Conservation (phyloP, 2,797 vertebrate genomes). For the Sitta carolinensis region DNA sequence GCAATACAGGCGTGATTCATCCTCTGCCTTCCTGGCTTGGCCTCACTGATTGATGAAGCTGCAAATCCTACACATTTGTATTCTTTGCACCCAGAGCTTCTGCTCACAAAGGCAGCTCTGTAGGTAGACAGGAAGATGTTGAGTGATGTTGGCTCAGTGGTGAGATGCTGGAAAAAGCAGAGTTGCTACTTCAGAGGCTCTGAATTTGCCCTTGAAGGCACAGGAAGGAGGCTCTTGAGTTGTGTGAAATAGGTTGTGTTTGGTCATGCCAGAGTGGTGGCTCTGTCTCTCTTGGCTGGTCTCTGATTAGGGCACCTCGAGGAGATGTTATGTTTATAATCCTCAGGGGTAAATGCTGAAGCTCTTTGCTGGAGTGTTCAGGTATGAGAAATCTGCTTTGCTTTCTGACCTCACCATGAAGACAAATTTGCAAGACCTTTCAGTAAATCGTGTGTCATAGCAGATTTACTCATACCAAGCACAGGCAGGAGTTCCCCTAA, state of each 20-base stretch:
- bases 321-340: background rate
- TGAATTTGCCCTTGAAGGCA: background rate
- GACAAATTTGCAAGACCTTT: background rate
- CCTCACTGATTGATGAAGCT: background rate
- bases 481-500: background rate
- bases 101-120: background rate
- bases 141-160: background rate
- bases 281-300: background rate
- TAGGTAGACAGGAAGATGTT: constrained; percentile 1
- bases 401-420: background rate
- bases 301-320: background rate
- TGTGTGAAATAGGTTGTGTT: background rate
- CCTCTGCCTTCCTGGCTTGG: background rate
- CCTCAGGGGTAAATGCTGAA: background rate
- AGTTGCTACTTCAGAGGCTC: background rate
- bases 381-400: background rate
- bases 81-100: background rate
- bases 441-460: background rate
- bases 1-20: background rate
- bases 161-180: background rate
- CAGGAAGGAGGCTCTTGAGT: background rate
- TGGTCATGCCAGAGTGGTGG: background rate
- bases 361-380: background rate
- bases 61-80: background rate
- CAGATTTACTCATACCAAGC: background rate